Conservation (phyloP, 2,888 invertebrate species). For the Deilephila elpenor region DNA sequence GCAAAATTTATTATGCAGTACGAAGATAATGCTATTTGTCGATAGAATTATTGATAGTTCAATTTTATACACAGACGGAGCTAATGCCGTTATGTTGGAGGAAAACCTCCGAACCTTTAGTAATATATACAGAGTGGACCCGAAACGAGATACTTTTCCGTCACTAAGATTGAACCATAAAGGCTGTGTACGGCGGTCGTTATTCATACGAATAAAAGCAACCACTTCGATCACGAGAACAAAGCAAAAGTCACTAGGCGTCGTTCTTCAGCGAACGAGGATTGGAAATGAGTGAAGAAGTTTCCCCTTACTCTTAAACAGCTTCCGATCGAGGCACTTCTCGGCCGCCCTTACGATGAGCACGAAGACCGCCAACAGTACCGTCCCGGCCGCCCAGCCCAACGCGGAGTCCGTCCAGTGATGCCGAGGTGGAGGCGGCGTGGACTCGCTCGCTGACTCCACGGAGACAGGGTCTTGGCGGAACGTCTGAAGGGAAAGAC, state of each 20-base stretch:
- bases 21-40: too few species aligned
- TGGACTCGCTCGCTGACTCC: constrained; percentile 26
- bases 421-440: neutral
- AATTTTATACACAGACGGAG: too few species aligned
- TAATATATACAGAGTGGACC: too few species aligned
- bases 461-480: constrained; percentile 2
- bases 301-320: constrained; percentile 54
- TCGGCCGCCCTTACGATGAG: constrained; percentile 61
- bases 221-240: too few species aligned
- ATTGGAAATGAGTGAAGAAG: neutral
- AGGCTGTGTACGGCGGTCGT: too few species aligned
- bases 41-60: too few species aligned
- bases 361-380: constrained; percentile 59
- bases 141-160: too few species aligned
- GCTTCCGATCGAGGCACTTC: constrained; percentile 54
- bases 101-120: too few species aligned
- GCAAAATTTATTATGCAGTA: too few species aligned
- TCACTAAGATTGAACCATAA: too few species aligned
- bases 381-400: constrained; percentile 61
- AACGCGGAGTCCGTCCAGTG: constrained; percentile 48
- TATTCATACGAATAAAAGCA: too few species aligned
- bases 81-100: too few species aligned
- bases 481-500: neutral
- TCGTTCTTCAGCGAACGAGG: neutral
- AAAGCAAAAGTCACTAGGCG: neutral